These are phyloP conservation scores for Eumaeus atala DNA, from an alignment of 1,140 invertebrate species.

Conservation along the genomic window DNA sequence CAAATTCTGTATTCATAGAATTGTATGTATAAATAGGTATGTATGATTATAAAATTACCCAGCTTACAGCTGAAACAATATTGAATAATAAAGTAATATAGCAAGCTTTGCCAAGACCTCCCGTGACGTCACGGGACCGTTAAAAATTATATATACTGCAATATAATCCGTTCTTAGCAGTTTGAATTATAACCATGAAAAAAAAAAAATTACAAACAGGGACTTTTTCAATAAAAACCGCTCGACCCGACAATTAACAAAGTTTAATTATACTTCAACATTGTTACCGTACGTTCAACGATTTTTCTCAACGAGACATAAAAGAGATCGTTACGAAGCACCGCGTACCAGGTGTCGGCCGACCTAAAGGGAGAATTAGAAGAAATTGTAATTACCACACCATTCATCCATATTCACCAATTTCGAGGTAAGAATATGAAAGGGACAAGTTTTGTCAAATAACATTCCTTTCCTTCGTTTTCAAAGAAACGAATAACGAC, in stretches of 20 bases:
- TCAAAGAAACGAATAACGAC: background rate
- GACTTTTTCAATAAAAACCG: background rate
- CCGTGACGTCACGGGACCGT: no score
- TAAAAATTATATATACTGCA: no score
- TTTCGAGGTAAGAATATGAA: conserved; percentile 16
- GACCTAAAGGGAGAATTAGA: conserved; percentile 20
- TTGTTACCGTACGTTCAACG: background rate
- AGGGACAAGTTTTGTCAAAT: background rate
- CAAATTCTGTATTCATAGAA: no score
- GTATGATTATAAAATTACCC: no score
- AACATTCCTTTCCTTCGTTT: background rate
- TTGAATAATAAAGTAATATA: no score
- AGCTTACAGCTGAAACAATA: no score
- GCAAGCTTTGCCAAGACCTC: no score
- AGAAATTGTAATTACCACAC: conserved; percentile 26
- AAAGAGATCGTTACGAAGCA: conserved; percentile 27
- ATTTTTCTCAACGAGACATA: conserved; percentile 24
- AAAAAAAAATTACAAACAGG: no score
- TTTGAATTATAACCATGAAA: no score
- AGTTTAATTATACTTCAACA: background rate
- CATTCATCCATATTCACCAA: conserved; percentile 21
- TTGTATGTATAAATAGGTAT: no score
- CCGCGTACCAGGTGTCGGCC: conserved; percentile 20
- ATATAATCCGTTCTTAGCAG: no score
- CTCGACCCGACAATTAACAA: background rate